Conservation (phyloP, 23 tunicate species). For the Ascidia mentula region DNA sequence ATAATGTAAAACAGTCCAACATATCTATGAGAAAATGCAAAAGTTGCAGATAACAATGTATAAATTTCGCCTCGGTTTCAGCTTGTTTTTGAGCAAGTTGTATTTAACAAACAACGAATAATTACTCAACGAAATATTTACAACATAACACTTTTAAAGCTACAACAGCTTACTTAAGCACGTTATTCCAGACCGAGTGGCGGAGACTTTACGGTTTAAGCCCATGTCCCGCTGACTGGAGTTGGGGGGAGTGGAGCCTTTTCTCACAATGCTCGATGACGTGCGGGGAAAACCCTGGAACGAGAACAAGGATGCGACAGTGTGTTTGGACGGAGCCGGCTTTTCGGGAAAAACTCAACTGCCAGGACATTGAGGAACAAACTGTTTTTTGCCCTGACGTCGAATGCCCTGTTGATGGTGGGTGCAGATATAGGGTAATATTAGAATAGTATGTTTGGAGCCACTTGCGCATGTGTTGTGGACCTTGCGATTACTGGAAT, state of each 20-base stretch:
- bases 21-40: neutral
- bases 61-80: too few relatives aligned
- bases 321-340: conserved; percentile 72
- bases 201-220: conserved; percentile 14
- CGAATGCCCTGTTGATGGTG: conserved; percentile 71
- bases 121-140: too few relatives aligned
- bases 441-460: too few relatives aligned
- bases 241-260: conserved; percentile 66
- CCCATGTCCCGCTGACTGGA: conserved; percentile 51
- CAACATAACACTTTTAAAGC: too few relatives aligned
- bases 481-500: too few relatives aligned
- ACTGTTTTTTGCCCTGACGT: conserved; percentile 37
- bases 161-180: too few relatives aligned
- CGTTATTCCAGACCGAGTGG: conserved; percentile 47
- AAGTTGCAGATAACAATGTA: too few relatives aligned
- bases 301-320: conserved; percentile 27
- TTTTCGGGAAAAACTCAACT: conserved; percentile 26
- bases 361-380: conserved; percentile 43
- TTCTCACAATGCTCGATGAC: conserved; percentile 49
- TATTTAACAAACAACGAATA: too few relatives aligned
- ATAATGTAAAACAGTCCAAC: neutral
- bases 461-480: too few relatives aligned
- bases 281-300: conserved; percentile 38
- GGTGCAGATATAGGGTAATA: too few relatives aligned
- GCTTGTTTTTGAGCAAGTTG: too few relatives aligned